Base-by-base conservation (phyloP, 37 sponge, comb jelly and placozoan genomes). In the Spongia lamella region DNA sequence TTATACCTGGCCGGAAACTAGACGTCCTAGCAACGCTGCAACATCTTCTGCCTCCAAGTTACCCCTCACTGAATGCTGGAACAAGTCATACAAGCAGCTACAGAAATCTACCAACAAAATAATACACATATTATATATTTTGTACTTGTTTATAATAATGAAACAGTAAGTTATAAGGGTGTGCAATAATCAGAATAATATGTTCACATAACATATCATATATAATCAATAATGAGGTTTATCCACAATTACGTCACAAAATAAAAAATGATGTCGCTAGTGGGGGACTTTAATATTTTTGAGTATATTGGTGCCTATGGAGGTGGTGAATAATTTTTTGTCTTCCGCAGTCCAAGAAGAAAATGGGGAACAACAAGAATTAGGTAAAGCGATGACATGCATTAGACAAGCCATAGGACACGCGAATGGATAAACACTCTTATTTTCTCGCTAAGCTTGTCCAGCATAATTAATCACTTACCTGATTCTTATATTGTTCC, bases 21-120 rank as follows among this genome's bases (percentile, higher is more conserved):
- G 71, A 11, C 73, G 63, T 56, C 35, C n/a, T 17, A 79, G 64
- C 39, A 89, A 84, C 20, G 76, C 56, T 22, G 64, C 64, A n/a
- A 74, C 77, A 31, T 89, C 90, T 0, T 89, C 85, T 0, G 55
- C 37, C 50, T 75, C 80, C 57, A 89, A 54, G 9, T 39, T 52
- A 62, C 85, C 85, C 0, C 26, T 35, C 32, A 84, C 35, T 1
- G 53, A 22, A 20, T 57, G 69, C 49, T 75, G 70, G 33, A 83
- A 30, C 49, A 89, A 63, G 64, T 84, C 84, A 37, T 79, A 89
- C 32, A 84, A 54, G 24, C 84, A 47, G 17, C 50, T 49, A 17
- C 62, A 79, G 36, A 89, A 84, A 30, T 73, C 88, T 87, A 31
- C 20, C 54, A 13, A 2, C 20, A 68, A 16, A 34, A 49, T 49